These are phyloP conservation scores for Therioaphis trifolii DNA, from an alignment of 2,888 invertebrate species.

Conservation along the genomic window DNA sequence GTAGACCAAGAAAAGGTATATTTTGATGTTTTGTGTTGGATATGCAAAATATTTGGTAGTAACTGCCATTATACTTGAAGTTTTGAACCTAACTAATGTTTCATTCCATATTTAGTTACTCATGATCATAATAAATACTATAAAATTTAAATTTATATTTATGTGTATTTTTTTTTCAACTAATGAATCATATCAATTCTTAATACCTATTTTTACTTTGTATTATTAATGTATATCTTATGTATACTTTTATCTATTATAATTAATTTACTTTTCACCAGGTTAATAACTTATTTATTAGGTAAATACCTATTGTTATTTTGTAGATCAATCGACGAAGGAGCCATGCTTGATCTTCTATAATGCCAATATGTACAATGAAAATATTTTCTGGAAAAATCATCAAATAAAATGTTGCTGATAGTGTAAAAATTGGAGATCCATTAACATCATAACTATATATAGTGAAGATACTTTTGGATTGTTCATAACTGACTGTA, in stretches of 20 bases:
- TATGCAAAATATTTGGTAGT: no score
- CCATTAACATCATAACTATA: constrained; percentile 82
- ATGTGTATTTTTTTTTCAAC: no score
- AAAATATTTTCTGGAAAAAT: constrained; percentile 88
- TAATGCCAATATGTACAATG: constrained; percentile 90
- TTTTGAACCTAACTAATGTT: no score
- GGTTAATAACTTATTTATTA: no score
- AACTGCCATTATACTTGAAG: no score
- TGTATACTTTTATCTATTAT: neutral
- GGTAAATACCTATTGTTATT: neutral
- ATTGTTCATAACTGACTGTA: constrained; percentile 86
- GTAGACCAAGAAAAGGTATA: constrained; percentile 84
- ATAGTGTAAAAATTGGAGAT: constrained; percentile 92
- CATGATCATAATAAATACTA: no score
- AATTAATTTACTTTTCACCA: no score
- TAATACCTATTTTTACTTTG: no score
- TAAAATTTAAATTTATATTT: no score
- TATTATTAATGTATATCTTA: neutral
- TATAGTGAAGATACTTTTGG: constrained; percentile 75
- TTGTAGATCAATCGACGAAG: constrained; percentile 58
- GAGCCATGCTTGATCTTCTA: constrained; percentile 70
- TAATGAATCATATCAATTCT: no score
- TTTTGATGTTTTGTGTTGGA: neutral
- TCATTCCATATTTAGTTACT: no score
- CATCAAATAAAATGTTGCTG: constrained; percentile 79